phyloP scores from a whole-genome alignment of 1,140 invertebrate species.

The Euwallacea fornicatus region DNA sequence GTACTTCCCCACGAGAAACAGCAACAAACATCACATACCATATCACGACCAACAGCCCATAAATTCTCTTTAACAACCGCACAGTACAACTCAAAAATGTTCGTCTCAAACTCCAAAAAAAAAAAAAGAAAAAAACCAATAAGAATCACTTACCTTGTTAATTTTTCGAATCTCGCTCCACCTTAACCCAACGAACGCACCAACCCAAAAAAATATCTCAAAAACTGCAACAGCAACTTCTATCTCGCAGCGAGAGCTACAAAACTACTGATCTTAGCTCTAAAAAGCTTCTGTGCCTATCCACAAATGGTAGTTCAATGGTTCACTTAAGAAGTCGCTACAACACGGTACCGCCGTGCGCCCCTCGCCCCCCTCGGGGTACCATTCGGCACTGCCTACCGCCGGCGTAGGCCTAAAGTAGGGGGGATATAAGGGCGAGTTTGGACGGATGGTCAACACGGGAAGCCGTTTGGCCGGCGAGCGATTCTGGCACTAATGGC shows the following conservation, averaged over 20 bases:
- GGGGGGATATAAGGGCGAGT: constrained; percentile 16
- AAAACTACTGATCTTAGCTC: constrained; percentile 37
- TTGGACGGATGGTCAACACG: constrained; percentile 18
- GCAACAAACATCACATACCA: too few relatives aligned
- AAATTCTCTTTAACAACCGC: too few relatives aligned
- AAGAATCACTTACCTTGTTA: too few relatives aligned
- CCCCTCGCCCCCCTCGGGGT: constrained; percentile 15
- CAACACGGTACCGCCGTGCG: constrained; percentile 26
- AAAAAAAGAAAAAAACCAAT: too few relatives aligned
- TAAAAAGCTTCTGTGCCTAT: constrained; percentile 37
- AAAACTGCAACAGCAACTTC: constrained; percentile 7
- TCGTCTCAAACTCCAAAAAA: too few relatives aligned
- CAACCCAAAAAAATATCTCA: constrained; percentile 7
- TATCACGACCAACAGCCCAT: too few relatives aligned
- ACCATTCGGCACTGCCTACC: constrained; percentile 32
- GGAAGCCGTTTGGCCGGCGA: constrained; percentile 26
- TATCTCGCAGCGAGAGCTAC: constrained; percentile 18
- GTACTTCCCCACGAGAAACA: too few relatives aligned
- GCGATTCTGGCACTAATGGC: constrained; percentile 21
- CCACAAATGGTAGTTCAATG: constrained; percentile 39
- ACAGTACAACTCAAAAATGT: too few relatives aligned
- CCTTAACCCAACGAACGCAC: not conserved
- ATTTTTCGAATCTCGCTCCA: too few relatives aligned
- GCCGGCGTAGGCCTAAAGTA: constrained; percentile 8
- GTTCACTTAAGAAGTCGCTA: constrained; percentile 38